Evolutionary conservation across 2,113 vertebrate species (phyloP).

Genomic region (Suricata suricatta): DNA sequence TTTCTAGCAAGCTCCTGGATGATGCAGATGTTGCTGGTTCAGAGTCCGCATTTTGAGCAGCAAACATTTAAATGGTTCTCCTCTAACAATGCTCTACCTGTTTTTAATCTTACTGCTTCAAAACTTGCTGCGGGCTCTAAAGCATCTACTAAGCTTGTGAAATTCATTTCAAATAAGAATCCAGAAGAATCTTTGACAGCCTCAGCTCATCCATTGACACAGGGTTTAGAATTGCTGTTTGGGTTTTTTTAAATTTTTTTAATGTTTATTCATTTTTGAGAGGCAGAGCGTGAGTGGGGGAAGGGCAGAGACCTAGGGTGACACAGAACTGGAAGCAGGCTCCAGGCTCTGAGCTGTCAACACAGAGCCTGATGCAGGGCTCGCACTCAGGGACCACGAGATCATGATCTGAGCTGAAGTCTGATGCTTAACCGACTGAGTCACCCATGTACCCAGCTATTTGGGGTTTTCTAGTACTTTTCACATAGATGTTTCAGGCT

Average conservation of each 20-base stretch:
- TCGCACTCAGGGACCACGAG: too few species aligned
- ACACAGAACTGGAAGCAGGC: too few species aligned
- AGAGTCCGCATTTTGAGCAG: background rate
- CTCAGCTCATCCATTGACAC: background rate
- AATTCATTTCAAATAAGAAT: constrained; percentile 44
- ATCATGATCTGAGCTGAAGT: too few species aligned
- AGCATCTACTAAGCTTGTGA: constrained; percentile 1
- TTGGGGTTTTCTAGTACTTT: background rate
- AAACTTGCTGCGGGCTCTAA: background rate
- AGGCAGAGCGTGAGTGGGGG: too few species aligned
- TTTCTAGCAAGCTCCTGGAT: background rate
- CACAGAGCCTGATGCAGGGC: too few species aligned
- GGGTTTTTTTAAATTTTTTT: background rate
- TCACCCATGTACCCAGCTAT: background rate
- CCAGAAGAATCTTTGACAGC: constrained; percentile 17
- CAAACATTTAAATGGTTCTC: constrained; percentile 37
- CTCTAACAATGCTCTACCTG: background rate
- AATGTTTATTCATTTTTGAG: too few species aligned
- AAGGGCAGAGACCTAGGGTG: too few species aligned
- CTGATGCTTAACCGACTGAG: too few species aligned
- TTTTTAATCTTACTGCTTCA: constrained; percentile 28
- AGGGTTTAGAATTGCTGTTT: constrained; percentile 1
- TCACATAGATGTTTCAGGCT: background rate
- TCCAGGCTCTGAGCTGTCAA: too few species aligned
- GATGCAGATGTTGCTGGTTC: background rate